Base-by-base conservation (phyloP, 2,113 vertebrate genomes). In the Callaeas wilsoni region DNA sequence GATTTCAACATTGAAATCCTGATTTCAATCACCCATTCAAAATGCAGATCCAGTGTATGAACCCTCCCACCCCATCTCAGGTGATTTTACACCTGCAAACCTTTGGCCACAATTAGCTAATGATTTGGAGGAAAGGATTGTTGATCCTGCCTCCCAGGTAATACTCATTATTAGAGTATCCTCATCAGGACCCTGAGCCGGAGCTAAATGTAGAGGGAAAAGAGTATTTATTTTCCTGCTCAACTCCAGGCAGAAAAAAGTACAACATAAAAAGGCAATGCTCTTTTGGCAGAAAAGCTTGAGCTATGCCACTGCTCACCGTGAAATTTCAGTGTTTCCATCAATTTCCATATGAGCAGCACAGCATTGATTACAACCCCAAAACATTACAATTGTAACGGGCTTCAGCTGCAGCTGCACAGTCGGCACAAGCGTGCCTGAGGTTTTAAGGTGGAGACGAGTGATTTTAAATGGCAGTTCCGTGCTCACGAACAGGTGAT, bases 361-460 rank as follows among this genome's bases (percentile, higher is more conserved):
- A 30, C n/a, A 44, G n/a, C 18, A 2, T 4, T 19, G 1, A 1
- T 8, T 22, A 9, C 3, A 64, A 39, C 25, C 41, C 52, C 22
- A 18, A 7, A 29, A 29, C 22, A 3, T 16, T 25, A 4, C 10
- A 19, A 8, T 7, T 21, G 2, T 5, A 13, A 12, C 0, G 3
- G 22, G 33, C 29, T 76, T 14, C 13, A 25, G 30, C 69, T 65
- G 80, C 85, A 62, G 74, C 68, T 44, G 32, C 13, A 33, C 17
- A 22, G 41, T 26, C 35, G 2, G 20, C 25, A 3, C 13, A 41
- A 3, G 1, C 0, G 8, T 7, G 18, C 39, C 21, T 19, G 7
- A 33, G 42, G 7, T 23, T 65, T 62, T 30, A 30, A 13, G 5
- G 27, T 20, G 37, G 29, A 50, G 9, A 44, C 0, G 0, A 47